Base-by-base conservation (phyloP, 2,113 vertebrate genomes). In the Salvator merianae region DNA sequence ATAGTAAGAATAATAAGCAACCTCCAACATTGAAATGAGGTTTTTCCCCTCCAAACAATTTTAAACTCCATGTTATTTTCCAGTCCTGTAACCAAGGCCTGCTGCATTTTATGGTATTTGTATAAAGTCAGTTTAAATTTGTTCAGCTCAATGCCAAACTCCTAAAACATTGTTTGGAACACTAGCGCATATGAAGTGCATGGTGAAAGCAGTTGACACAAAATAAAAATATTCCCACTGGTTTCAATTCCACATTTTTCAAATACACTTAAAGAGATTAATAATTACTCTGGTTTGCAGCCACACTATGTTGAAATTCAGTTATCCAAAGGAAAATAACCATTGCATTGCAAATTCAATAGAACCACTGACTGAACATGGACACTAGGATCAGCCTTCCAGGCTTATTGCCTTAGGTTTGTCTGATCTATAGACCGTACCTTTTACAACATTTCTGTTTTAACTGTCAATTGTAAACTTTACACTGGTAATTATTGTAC, bases 401-500 rank as follows among this genome's bases (percentile, higher is more conserved):
- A 40, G 53, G 68, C 66, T 65, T 72, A 20, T 87, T 50, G 79
- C 90, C 82, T 72, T 72, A 38, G 78, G 74, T 77, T 74, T 86
- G 84, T 71, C 10, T 91, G 65, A 0, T 0, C 30, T 69, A 86
- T 0, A 66, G 2, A 89, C 50, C 68, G 30, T 92, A 36, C 66
- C 47, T 22, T 88, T 91, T 84, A 76, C 84, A 89, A 68, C 38
- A 86, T 91, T 47, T 26, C 85, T 7, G 34, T 66, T 83, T 87
- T 91, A 86, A 79, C 75, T 87, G 71, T 80, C 82, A 93, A 89
- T 89, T 79, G 62, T 79, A 79, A n/a, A 63, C 36, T 79, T 9
- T 79, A 92, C 74, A 80, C 80, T 79, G 34, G 14, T 87, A 90
- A 84, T 81, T 77, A 89, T 79, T 88, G 87, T 89, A 85, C 83